These are phyloP conservation scores for Drosophila chauvacae DNA, from an alignment of 1,140 invertebrate species.

Conservation along the genomic window DNA sequence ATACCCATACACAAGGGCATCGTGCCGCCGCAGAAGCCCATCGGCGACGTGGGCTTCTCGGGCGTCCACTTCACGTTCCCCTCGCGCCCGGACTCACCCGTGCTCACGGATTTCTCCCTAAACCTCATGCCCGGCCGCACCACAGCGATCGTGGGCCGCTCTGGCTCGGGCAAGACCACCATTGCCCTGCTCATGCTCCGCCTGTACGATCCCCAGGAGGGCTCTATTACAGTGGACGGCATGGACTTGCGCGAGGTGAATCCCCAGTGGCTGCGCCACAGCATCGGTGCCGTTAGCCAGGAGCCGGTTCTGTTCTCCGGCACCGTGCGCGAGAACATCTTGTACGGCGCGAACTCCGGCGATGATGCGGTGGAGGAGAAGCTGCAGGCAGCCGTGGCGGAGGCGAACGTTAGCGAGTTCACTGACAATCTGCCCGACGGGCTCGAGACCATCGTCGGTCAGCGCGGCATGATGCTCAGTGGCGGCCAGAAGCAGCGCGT, in stretches of 20 bases:
- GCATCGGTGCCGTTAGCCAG: constrained; percentile 91
- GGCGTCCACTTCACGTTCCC: constrained; percentile 92
- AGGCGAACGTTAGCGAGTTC: constrained; percentile 94
- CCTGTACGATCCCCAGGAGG: constrained; percentile 92
- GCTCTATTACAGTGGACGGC: constrained; percentile 88
- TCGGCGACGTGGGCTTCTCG: constrained; percentile 88
- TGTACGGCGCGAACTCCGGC: constrained; percentile 89
- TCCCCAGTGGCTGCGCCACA: constrained; percentile 89
- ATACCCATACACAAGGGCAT: constrained; percentile 89
- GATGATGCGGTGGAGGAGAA: constrained; percentile 85
- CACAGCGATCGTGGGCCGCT: constrained; percentile 92
- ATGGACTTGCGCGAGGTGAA: constrained; percentile 88
- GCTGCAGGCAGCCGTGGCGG: constrained; percentile 87
- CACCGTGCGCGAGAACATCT: constrained; percentile 93
- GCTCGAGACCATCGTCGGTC: constrained; percentile 92
- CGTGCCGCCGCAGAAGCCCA: constrained; percentile 72
- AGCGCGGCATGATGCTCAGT: constrained; percentile 92
- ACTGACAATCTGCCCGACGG: constrained; percentile 89
- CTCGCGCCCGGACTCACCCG: constrained; percentile 87
- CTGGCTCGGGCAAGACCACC: constrained; percentile 95
- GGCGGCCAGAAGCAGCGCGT: constrained; percentile 95
- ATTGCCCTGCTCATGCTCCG: constrained; percentile 90
- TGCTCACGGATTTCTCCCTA: constrained; percentile 90
- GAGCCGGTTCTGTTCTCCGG: constrained; percentile 94
- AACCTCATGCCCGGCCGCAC: constrained; percentile 89